Evolutionary conservation across 2,113 vertebrate genomes (phyloP).

Genomic region (Neodon shergylaensis): DNA sequence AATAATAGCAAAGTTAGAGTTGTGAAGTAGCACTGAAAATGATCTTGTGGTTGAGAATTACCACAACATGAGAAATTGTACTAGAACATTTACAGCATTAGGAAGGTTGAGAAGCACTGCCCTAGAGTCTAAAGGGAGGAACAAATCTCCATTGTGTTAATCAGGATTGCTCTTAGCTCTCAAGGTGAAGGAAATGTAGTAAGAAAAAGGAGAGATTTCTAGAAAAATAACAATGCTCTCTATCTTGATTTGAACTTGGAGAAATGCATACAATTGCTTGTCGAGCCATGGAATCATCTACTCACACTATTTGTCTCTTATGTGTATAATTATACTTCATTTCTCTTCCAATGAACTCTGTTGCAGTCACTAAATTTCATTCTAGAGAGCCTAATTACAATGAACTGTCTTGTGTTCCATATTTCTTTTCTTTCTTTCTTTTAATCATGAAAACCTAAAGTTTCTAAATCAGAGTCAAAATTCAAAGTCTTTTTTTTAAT

Average conservation of each 20-base stretch:
- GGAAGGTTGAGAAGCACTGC: not conserved
- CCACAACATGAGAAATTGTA: not conserved
- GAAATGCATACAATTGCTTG: not conserved
- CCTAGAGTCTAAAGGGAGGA: not conserved
- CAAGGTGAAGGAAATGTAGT: not conserved
- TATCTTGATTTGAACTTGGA: not conserved
- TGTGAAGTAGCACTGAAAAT: not conserved
- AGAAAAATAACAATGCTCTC: not conserved
- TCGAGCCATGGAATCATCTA: not conserved
- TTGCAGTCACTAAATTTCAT: not conserved
- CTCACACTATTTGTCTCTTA: not conserved
- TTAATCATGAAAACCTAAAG: not conserved
- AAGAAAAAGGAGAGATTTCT: not conserved
- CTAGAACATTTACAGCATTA: not conserved
- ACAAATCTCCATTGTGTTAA: not conserved
- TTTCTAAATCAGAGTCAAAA: not conserved
- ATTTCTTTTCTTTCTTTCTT: not conserved
- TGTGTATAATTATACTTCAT: not conserved
- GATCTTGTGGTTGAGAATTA: not conserved
- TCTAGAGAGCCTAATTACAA: not conserved
- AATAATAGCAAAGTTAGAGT: not conserved
- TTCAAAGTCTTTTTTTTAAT: not conserved
- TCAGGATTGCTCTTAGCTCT: not conserved
- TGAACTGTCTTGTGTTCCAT: not conserved
- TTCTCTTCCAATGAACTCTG: not conserved